Evolutionary conservation across 2,888 invertebrate genomes (phyloP).

Genomic region (Agrilus mali): DNA sequence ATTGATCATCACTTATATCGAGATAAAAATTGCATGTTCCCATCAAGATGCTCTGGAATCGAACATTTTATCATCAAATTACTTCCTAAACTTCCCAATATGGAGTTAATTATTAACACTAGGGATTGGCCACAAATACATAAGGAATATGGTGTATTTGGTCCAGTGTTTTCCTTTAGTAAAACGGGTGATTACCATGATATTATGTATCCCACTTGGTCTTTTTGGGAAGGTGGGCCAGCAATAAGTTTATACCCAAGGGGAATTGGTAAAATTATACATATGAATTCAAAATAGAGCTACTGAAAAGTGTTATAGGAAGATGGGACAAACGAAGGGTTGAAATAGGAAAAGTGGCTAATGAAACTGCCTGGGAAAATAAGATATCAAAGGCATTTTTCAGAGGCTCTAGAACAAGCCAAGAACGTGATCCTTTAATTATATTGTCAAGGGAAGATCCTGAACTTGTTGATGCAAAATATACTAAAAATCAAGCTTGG

Average conservation of each 20-base stretch:
- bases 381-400: constrained; percentile 72
- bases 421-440: constrained; percentile 79
- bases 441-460: constrained; percentile 64
- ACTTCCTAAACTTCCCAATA: constrained; percentile 58
- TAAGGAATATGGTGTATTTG: constrained; percentile 43
- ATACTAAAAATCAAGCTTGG: constrained; percentile 98
- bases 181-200: constrained; percentile 79
- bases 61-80: constrained; percentile 74
- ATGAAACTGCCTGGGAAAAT: constrained; percentile 61
- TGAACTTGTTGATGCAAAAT: constrained; percentile 77
- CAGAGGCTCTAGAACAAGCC: constrained; percentile 86
- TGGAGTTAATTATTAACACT: constrained; percentile 80
- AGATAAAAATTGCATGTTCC: constrained; percentile 80
- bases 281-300: background rate
- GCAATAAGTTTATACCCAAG: constrained; percentile 87
- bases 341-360: constrained; percentile 42
- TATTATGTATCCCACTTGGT: constrained; percentile 94
- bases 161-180: constrained; percentile 93
- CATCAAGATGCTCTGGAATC: constrained; percentile 79
- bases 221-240: constrained; percentile 97
- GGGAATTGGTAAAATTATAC: constrained; percentile 46
- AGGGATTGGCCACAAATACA: constrained; percentile 88
- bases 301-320: constrained; percentile 36
- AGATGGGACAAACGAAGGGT: constrained; percentile 78
- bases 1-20: constrained; percentile 69